Base-by-base conservation (phyloP, 1,140 invertebrate genomes). In the Drosophila parvula region DNA sequence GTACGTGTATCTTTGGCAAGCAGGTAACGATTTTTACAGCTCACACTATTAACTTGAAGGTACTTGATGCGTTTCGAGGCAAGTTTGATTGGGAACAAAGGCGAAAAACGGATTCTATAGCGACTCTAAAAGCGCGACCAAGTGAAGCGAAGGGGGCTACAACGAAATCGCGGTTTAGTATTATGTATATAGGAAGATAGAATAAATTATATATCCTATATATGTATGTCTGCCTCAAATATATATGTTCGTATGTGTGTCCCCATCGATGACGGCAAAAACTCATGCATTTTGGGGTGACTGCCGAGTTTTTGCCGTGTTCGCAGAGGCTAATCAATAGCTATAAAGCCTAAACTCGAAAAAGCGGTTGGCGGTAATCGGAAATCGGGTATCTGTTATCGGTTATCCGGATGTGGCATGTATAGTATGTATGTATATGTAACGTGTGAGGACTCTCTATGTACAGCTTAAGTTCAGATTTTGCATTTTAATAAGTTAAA, bases 21-120 rank as follows among this genome's bases (percentile, higher is more conserved):
- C 90, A 91, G 90, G 90, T 91, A 91, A 91, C 90, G 45, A 55
- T 85, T 86, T 81, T 91, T 91, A 91, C 90, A 91, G 90, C 90
- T 91, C 90, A 88, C 86, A 90, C 90, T 91, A 91, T 91, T 88
- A 76, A 80, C 59, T 88, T 83, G 83, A 88, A 91, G 90, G 90
- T 91, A 91, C 80, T 76, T 88, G 67, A 90, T 90, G 86, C 81
- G 71, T 69, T 79, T 70, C 32, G 60, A 77, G 71, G 77, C 71
- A 76, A 67, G 44, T 79, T 79, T 79, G 58, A 63, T 63, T 79
- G 45, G 45, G 40, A 60, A 59, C 22, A 32, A 41, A 77, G 34
- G 38, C 30, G 12, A 30, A 22, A 53, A 67, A 58, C 1, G 30
- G 38, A 41, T 7, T 36, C 14, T 47, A 60, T 22, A 75, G 45